Base-by-base conservation (phyloP, 2,888 invertebrate genomes). In the Papilio protenor region DNA sequence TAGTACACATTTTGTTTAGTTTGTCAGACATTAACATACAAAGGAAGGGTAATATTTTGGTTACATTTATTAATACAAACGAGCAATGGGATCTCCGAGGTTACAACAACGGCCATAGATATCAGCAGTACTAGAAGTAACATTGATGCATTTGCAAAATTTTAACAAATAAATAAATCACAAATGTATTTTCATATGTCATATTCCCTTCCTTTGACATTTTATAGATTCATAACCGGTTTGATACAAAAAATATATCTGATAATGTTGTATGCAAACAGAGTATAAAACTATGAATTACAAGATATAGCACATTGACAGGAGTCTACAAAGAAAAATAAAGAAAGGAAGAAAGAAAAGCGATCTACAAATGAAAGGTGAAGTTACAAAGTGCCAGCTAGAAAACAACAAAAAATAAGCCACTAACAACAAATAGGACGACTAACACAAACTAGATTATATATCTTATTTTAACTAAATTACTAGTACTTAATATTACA, bases 321-420 rank as follows among this genome's bases (percentile, higher is more conserved):
- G 91, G 89, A 89, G 73, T 87, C 92, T 94, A 94, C 91, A 87
- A 90, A 91, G 91, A 87, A 89, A 90, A 90, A 84, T 85, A 89
- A 87, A 70, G 49, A 66, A 69, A 40, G 59, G 82, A 88, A 89
- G 87, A 90, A 91, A 90, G 80, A 85, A 90, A 89, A 90, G 90
- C 88, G 82, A 89, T 33, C 45, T 82, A 84, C 73, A 84, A 94
- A 90, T 87, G 84, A 94, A 92, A 89, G 87, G 94, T 94, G 94
- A 88, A 88, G 84, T 88, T 91, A 90, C 90, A 85, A 91, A 93
- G 94, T 94, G 94, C 94, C 91, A 92, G 91, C 94, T 94, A 94
- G 87, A 89, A 94, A 92, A 83, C 79, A 91, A 93, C 89, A 78
- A 80, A 93, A 92, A 91, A 85, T 83, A 94, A 94, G 94, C 94